A percentile compares a stretch with the other conserved stretches of the same genome.
Conservation (phyloP, 2,113 vertebrate genomes). For the Ammodramus savannarum region DNA sequence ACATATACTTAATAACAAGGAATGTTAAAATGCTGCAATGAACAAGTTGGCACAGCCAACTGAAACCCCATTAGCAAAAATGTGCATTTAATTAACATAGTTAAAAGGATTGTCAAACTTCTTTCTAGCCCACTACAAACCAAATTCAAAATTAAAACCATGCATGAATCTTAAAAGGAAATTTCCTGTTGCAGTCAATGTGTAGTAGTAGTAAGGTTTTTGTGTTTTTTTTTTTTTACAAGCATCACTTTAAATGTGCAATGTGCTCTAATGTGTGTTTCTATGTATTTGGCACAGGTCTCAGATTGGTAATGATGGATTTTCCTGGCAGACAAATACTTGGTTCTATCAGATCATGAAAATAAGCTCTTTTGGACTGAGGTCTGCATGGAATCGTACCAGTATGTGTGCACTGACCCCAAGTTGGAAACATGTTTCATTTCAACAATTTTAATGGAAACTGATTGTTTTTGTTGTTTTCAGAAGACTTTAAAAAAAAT, state of each 20-base stretch:
- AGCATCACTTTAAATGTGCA: background rate
- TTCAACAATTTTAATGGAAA: constrained; percentile 39
- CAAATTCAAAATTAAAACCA: constrained; percentile 58
- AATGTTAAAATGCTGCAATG: background rate
- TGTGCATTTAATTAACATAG: constrained; percentile 1
- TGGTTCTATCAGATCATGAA: constrained; percentile 46
- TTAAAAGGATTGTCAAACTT: background rate
- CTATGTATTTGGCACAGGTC: constrained; percentile 13
- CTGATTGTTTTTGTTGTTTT: constrained; percentile 39
- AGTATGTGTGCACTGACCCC: constrained; percentile 12
- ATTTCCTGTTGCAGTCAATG: background rate
- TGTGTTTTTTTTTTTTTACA: background rate
- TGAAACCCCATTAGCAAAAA: constrained; percentile 25
- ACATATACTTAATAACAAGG: background rate
- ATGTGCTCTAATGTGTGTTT: background rate
- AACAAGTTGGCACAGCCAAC: background rate
- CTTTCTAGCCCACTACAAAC: background rate
- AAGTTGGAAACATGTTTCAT: constrained; percentile 41
- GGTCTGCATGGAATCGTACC: constrained; percentile 27
- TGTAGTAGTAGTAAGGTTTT: background rate
- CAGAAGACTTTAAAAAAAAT: background rate
- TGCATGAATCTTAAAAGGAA: constrained; percentile 19
- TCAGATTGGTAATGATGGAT: constrained; percentile 45
- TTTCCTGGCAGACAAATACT: constrained; percentile 49
- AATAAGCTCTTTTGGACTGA: constrained; percentile 43